Percentiles rank a stretch among this genome's conserved stretches.
These are phyloP conservation scores for Virgularia gustaviana DNA, from an alignment of 92 coral and sea anemone species.

Conservation along the genomic window DNA sequence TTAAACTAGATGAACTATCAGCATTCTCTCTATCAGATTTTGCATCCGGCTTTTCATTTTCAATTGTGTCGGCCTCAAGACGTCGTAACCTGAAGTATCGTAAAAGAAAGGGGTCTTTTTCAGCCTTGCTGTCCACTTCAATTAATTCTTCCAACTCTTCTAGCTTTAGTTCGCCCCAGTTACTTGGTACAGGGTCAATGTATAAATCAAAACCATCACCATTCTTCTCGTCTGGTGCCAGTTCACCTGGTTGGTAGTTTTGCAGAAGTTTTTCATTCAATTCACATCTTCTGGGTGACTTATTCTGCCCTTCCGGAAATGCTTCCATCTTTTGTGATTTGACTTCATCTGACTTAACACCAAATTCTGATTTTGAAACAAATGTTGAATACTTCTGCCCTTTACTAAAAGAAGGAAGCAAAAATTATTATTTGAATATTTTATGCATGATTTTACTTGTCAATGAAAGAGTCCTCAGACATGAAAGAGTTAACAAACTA, in stretches of 20 bases:
- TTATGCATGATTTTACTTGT: no score
- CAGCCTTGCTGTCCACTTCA: background rate
- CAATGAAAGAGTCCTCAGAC: no score
- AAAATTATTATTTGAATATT: background rate
- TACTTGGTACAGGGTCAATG: conserved; percentile 20
- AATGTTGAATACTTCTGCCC: background rate
- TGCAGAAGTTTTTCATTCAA: conserved; percentile 13
- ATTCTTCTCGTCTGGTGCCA: no score
- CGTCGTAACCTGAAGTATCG: conserved; percentile 3
- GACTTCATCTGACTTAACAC: background rate
- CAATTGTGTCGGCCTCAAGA: conserved; percentile 10
- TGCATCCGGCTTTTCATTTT: conserved; percentile 2
- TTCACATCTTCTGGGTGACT: background rate
- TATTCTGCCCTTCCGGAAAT: background rate
- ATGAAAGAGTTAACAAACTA: no score
- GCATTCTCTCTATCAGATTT: no score
- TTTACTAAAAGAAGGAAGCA: background rate
- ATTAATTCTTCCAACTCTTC: conserved; percentile 7
- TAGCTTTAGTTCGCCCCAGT: conserved; percentile 13
- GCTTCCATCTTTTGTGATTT: background rate
- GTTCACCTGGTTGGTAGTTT: no score
- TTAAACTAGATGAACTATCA: background rate
- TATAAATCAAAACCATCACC: conserved; percentile 28
- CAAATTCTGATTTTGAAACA: conserved; percentile 6
- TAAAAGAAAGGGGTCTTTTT: conserved; percentile 9